A percentile compares a stretch with the other conserved stretches of the same genome.
Evolutionary conservation across 2,888 invertebrate genomes (phyloP).

Genomic region (Sialis lutaria): DNA sequence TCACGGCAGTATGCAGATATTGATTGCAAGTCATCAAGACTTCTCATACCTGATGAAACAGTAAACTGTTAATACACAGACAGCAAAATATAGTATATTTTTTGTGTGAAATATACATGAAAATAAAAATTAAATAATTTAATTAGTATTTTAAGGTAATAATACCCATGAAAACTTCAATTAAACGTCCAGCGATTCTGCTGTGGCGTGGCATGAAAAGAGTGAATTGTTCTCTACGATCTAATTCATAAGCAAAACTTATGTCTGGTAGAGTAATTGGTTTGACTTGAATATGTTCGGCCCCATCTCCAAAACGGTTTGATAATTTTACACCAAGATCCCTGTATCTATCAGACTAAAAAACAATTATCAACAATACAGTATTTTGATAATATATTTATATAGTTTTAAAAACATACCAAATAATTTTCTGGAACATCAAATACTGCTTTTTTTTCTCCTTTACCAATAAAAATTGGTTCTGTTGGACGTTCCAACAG

Average conservation of each 20-base stretch:
- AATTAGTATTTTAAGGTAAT: background rate
- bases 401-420: constrained; percentile 28
- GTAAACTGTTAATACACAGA: background rate
- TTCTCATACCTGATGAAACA: constrained; percentile 37
- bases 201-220: constrained; percentile 57
- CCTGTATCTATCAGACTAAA: constrained; percentile 33
- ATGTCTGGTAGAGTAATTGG: constrained; percentile 37
- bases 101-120: too few species aligned
- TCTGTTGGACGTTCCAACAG: constrained; percentile 44
- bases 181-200: constrained; percentile 48
- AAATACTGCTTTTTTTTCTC: constrained; percentile 37
- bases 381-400: background rate
- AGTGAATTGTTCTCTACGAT: constrained; percentile 48
- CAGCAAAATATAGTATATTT: background rate
- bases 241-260: constrained; percentile 34
- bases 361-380: background rate
- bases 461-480: constrained; percentile 41
- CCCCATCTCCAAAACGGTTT: constrained; percentile 39
- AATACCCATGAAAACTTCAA: constrained; percentile 44
- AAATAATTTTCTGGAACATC: constrained; percentile 39
- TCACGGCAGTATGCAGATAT: constrained; percentile 52
- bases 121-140: too few species aligned
- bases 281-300: constrained; percentile 33
- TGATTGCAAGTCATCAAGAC: constrained; percentile 51
- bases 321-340: constrained; percentile 37